phyloP scores from a whole-genome alignment of 2,888 invertebrate genomes.

The Beris chalybata region DNA sequence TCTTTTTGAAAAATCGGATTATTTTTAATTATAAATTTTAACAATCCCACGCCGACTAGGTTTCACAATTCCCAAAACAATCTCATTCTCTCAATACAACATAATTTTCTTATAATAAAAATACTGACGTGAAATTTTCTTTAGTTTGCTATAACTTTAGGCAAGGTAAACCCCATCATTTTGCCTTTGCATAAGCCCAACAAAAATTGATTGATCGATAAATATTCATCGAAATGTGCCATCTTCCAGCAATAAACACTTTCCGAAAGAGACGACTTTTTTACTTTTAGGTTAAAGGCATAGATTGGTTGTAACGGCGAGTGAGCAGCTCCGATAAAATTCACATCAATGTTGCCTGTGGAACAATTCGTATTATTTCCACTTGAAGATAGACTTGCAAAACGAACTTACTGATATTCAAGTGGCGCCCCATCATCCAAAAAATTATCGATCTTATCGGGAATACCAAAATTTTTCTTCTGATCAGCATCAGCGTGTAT shows the following conservation, averaged over 20 bases:
- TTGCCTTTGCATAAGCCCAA: slow-evolving; percentile 34
- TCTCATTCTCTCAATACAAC: no score
- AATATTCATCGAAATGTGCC: slow-evolving; percentile 14
- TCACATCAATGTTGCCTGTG: slow-evolving; percentile 34
- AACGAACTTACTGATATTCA: slow-evolving; percentile 14
- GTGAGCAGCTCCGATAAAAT: slow-evolving; percentile 14
- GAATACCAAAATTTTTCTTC: slow-evolving; percentile 48
- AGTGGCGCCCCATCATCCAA: slow-evolving; percentile 45
- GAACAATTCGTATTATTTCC: neutral
- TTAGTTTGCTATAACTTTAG: slow-evolving; percentile 7
- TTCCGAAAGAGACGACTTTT: slow-evolving; percentile 31
- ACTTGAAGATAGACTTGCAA: no score
- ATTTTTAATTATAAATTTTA: no score
- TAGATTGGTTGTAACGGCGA: slow-evolving; percentile 8
- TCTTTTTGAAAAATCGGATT: no score
- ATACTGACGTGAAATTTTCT: neutral
- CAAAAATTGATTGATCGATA: slow-evolving; percentile 34
- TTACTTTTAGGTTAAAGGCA: slow-evolving; percentile 24
- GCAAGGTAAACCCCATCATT: slow-evolving; percentile 36
- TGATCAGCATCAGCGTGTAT: slow-evolving; percentile 45
- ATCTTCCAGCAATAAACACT: slow-evolving; percentile 27
- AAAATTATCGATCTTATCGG: slow-evolving; percentile 48
- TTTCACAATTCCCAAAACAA: no score
- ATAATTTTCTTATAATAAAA: no score
- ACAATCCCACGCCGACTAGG: no score